Percentiles rank a stretch among this genome's conserved stretches.
Conservation (phyloP, 2,113 vertebrate species). For the Tonatia bakeri region DNA sequence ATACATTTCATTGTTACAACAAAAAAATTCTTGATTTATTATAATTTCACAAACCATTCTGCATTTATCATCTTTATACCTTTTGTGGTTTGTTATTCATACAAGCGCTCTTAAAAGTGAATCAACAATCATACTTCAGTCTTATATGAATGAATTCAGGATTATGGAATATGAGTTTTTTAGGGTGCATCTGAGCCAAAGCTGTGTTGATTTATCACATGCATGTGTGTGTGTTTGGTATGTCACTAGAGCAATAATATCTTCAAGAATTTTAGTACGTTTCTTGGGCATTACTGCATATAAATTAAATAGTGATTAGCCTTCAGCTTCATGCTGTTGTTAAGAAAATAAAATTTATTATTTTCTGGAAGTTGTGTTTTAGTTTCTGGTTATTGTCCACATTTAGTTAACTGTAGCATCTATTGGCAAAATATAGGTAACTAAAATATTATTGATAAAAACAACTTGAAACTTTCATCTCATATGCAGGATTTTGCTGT, state of each 20-base stretch:
- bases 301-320: slow-evolving; percentile 23
- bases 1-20: background rate
- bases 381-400: slow-evolving; percentile 19
- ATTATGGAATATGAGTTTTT: background rate
- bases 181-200: background rate
- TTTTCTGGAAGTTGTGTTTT: slow-evolving; percentile 11
- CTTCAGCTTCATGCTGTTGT: slow-evolving; percentile 20
- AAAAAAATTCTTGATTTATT: background rate
- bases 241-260: slow-evolving; percentile 6
- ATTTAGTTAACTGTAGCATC: background rate
- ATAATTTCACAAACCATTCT: slow-evolving; percentile 3
- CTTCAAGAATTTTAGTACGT: slow-evolving; percentile 49
- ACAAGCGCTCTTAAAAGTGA: background rate
- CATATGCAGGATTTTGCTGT: background rate
- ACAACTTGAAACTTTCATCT: background rate
- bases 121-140: background rate
- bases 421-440: background rate
- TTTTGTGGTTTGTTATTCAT: background rate
- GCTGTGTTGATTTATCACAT: background rate
- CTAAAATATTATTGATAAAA: slow-evolving; percentile 44
- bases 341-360: slow-evolving; percentile 40
- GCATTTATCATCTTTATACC: background rate
- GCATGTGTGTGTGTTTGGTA: background rate
- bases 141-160: background rate
- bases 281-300: slow-evolving; percentile 38